phyloP scores from a whole-genome alignment of 2,888 invertebrate genomes.

The Drosophila neotestacea region DNA sequence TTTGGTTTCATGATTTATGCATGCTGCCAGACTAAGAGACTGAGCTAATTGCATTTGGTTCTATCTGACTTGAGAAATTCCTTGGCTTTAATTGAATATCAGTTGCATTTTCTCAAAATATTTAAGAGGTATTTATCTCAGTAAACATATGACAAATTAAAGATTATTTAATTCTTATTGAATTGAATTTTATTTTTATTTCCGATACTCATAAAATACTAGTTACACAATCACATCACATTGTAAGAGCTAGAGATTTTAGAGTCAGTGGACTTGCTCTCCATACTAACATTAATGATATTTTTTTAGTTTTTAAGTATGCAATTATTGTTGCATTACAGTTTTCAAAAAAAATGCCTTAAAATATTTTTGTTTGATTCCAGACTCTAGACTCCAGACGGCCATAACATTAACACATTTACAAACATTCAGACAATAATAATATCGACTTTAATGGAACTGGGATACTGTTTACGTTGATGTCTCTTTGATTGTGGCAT shows the following conservation, averaged over 20 bases:
- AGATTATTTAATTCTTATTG: background rate
- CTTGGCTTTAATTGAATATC: constrained; percentile 38
- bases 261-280: no score
- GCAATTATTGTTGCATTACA: no score
- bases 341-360: background rate
- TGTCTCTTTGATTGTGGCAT: background rate
- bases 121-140: constrained; percentile 4
- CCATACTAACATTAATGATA: no score
- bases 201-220: background rate
- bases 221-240: no score
- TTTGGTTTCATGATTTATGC: constrained; percentile 73
- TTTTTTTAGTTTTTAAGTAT: no score
- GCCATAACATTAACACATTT: background rate
- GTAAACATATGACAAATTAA: background rate
- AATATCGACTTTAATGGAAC: constrained; percentile 5
- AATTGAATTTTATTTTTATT: background rate
- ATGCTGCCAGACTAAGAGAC: constrained; percentile 28
- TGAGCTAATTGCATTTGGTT: constrained; percentile 68
- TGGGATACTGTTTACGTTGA: constrained; percentile 1
- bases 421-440: constrained; percentile 4
- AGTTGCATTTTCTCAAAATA: constrained; percentile 10
- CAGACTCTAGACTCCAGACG: background rate
- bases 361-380: background rate
- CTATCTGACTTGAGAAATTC: constrained; percentile 46
- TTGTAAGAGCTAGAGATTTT: no score